Conservation (phyloP, 2,797 vertebrate species). For the Alectoris magna region DNA sequence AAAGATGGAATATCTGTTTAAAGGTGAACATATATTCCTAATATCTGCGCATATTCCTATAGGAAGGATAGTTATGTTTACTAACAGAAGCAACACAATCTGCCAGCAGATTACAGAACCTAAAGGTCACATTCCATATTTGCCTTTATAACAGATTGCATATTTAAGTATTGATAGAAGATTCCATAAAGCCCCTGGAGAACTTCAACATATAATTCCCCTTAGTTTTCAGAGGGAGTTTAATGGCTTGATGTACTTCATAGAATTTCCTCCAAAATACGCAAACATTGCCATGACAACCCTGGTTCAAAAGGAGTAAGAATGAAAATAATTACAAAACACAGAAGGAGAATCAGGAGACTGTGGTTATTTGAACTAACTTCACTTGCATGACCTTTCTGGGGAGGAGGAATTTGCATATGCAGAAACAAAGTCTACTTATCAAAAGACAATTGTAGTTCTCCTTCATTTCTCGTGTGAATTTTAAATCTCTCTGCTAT, state of each 20-base stretch:
- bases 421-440: not conserved
- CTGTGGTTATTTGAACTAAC: not conserved
- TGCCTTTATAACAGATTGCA: not conserved
- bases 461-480: not conserved
- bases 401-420: not conserved
- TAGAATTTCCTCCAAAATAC: not conserved
- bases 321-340: not conserved
- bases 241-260: not conserved
- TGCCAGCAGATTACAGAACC: not conserved
- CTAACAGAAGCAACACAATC: not conserved
- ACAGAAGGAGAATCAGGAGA: not conserved
- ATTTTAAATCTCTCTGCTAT: not conserved
- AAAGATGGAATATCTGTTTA: not conserved
- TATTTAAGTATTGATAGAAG: not conserved
- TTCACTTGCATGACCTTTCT: not conserved
- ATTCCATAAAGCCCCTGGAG: not conserved
- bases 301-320: not conserved
- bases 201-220: not conserved
- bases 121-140: not conserved
- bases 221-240: not conserved
- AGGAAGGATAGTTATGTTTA: not conserved
- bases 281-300: not conserved
- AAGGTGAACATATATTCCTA: not conserved
- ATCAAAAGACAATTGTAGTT: not conserved
- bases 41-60: not conserved